phyloP scores from a whole-genome alignment of 2,797 vertebrate species.

The Chrysocyon brachyurus region DNA sequence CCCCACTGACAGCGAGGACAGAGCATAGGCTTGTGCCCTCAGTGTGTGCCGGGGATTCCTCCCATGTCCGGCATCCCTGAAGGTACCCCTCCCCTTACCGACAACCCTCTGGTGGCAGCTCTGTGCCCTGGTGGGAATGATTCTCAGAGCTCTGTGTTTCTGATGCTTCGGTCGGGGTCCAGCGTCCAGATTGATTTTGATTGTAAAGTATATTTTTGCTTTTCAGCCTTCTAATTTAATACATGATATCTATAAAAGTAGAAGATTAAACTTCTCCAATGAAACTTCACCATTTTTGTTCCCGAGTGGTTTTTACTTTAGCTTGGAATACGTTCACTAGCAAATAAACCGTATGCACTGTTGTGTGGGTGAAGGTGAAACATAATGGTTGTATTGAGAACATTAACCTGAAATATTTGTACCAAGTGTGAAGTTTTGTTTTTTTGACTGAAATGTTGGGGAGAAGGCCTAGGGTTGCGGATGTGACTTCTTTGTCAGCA shows the following conservation, averaged over 20 bases:
- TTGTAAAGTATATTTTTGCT: constrained; percentile 86
- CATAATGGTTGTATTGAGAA: accelerated
- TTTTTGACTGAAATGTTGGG: not conserved
- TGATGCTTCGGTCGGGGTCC: constrained; percentile 76
- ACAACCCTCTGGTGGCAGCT: not conserved
- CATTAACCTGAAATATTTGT: accelerated
- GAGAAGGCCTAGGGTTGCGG: not conserved
- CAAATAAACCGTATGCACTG: accelerated
- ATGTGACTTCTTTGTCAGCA: not conserved
- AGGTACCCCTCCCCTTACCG: not conserved
- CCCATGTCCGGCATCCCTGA: not conserved
- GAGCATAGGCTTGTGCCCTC: too few relatives aligned
- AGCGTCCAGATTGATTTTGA: constrained; percentile 83
- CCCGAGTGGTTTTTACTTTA: not conserved
- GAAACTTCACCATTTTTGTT: not conserved
- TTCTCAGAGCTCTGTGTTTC: constrained; percentile 76
- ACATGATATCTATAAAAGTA: constrained; percentile 85
- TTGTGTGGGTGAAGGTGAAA: accelerated
- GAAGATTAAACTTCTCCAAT: constrained; percentile 58
- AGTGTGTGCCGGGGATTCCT: not conserved
- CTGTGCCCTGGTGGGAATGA: accelerated
- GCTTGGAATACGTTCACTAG: accelerated
- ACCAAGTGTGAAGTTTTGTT: not conserved
- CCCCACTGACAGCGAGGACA: not conserved
- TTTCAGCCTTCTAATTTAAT: constrained; percentile 89